phyloP scores from a whole-genome alignment of 2,113 vertebrate species.

The Halichoeres trimaculatus region DNA sequence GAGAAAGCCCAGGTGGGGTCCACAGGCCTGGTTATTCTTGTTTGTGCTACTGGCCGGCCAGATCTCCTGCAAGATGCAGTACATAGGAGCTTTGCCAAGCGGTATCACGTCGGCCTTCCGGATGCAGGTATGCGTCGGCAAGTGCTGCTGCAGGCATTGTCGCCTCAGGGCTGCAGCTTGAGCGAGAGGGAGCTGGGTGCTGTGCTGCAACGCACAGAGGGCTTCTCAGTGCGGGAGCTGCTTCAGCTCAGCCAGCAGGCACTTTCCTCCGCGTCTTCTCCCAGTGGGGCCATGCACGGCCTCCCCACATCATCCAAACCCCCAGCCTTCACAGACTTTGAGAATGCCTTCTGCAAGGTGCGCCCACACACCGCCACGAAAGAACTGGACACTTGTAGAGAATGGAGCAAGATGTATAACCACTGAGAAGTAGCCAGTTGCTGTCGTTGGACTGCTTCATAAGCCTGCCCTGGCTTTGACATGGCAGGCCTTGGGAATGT shows the following conservation, averaged over 20 bases:
- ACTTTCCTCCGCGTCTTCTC: slow-evolving; percentile 77
- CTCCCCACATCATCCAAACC: slow-evolving; percentile 83
- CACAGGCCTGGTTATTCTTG: slow-evolving; percentile 84
- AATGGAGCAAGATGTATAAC: slow-evolving; percentile 96
- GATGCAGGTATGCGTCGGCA: slow-evolving; percentile 86
- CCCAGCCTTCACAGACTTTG: slow-evolving; percentile 91
- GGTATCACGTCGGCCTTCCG: slow-evolving; percentile 90
- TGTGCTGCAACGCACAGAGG: slow-evolving; percentile 91
- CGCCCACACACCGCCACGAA: slow-evolving; percentile 88
- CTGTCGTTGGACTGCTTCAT: slow-evolving; percentile 67
- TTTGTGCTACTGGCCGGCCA: slow-evolving; percentile 90
- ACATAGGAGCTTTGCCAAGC: slow-evolving; percentile 89
- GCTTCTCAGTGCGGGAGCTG: slow-evolving; percentile 89
- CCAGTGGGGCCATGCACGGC: slow-evolving; percentile 68
- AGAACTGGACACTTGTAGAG: slow-evolving; percentile 91
- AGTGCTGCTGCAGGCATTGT: slow-evolving; percentile 90
- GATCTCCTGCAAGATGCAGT: slow-evolving; percentile 91
- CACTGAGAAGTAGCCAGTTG: slow-evolving; percentile 78
- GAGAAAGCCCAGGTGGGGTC: slow-evolving; percentile 86
- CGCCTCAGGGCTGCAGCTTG: slow-evolving; percentile 87
- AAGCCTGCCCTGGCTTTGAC: slow-evolving; percentile 61
- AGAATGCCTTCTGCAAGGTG: slow-evolving; percentile 93
- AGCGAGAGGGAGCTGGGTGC: slow-evolving; percentile 89
- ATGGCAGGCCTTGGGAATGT: slow-evolving; percentile 66
- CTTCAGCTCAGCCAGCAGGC: slow-evolving; percentile 92